Conservation (phyloP, 2,888 invertebrate genomes). For the Panorpa germanica region DNA sequence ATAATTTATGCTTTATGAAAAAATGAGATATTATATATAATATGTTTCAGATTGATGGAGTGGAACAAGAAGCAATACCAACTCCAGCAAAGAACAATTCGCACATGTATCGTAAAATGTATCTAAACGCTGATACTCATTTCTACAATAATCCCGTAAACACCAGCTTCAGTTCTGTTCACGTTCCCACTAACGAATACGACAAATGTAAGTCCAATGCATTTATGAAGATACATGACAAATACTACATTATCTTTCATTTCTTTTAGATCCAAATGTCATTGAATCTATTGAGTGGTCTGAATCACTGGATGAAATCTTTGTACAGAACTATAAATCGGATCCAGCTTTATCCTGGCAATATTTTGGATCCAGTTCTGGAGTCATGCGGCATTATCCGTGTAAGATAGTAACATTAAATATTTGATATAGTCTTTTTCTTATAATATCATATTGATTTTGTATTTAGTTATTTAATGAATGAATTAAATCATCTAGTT, state of each 20-base stretch:
- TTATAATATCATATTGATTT: no score
- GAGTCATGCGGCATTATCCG: constrained; percentile 86
- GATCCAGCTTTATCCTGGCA: constrained; percentile 93
- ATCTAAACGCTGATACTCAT: constrained; percentile 52
- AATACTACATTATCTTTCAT: constrained; percentile 2
- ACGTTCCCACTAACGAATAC: constrained; percentile 87
- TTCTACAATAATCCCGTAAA: constrained; percentile 73
- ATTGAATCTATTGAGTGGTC: constrained; percentile 81
- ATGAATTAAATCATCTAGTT: no score
- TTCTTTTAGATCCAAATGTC: constrained; percentile 30
- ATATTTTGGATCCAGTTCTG: constrained; percentile 89
- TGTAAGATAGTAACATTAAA: constrained; percentile 15
- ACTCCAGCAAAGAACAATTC: constrained; percentile 17
- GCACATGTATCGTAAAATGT: constrained; percentile 34
- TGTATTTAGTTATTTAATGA: no score
- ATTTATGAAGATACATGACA: constrained; percentile 2
- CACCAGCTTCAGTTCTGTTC: constrained; percentile 66
- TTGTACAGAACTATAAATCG: constrained; percentile 64
- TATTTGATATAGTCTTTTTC: no score
- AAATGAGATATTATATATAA: no score
- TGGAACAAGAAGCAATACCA: constrained; percentile 13
- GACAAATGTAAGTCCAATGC: constrained; percentile 41
- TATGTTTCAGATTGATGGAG: constrained; percentile 1
- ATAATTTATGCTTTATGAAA: no score
- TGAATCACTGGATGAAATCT: constrained; percentile 62